Evolutionary conservation across 2,888 invertebrate genomes (phyloP), one percentile per base, ranked within the genome.

Genomic region (Anaspis maculata): DNA sequence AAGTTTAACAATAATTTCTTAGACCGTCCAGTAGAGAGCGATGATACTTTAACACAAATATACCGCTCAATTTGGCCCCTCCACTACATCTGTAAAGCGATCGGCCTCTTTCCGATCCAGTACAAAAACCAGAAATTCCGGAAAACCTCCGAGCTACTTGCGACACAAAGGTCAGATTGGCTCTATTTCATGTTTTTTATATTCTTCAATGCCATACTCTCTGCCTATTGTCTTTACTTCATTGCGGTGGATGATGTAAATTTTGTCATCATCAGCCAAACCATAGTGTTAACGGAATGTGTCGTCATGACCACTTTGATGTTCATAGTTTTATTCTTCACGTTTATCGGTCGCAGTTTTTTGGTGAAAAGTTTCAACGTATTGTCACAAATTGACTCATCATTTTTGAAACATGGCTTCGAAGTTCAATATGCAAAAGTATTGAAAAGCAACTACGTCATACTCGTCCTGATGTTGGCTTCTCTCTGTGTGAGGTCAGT

Each of bases 381-480:
- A n/a, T 34, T 52, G 10, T 30, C 46, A 4, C 41, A 48, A 25
- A 41, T 53, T 3, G 54, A 54, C 36, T 33, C 27, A 4, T 38
- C 37, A 13, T 34, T 53, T 7, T 32, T 39, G 16, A 31, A 37
- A 10, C 27, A 39, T 3, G 34, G 42, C 25, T 38, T 48, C n/a
- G 22, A 34, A 12, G 37, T 55, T 11, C 24, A 46, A 15, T 51
- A 54, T 25, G 27, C 31, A 2, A 25, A 27, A 16, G 27, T 49
- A 22, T 32, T 34, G 25, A 46, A 39, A 27, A 47, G 34, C 16
- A 44, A 43, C 27, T 19, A 41, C 40, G 6, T 33, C 5, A 30
- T 37, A 13, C 9, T 35, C n/a, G 10, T 11, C n/a, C 9, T 35
- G 7, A 19, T 15, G 3, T n/a, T 19, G 10, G 10, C 29, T 12